phyloP scores from a whole-genome alignment of 2,113 vertebrate species.

The Heloderma charlesbogerti region DNA sequence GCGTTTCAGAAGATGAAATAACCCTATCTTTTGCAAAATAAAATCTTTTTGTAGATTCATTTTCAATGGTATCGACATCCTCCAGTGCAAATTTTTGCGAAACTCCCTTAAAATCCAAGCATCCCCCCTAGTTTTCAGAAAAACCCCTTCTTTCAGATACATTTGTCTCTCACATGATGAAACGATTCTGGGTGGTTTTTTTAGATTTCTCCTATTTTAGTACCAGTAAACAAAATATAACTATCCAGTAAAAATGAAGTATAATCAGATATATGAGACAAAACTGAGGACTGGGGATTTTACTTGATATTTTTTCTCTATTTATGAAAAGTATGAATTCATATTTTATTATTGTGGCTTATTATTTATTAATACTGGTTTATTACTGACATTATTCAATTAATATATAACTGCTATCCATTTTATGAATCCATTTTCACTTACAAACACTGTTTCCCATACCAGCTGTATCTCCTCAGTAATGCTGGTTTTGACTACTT shows the following conservation, averaged over 20 bases:
- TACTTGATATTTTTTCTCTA: not conserved
- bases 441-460: not conserved
- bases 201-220: not conserved
- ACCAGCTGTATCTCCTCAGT: not conserved
- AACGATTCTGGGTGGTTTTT: not conserved
- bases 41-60: not conserved
- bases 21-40: not conserved
- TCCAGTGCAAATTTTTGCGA: not conserved
- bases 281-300: not conserved
- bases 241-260: not conserved
- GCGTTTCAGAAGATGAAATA: not conserved
- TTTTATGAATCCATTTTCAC: not conserved
- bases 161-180: not conserved
- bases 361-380: not conserved
- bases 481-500: not conserved
- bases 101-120: not conserved
- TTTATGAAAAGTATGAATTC: not conserved
- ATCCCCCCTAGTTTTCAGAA: not conserved
- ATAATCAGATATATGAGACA: too few relatives aligned
- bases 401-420: not conserved
- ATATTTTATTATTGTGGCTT: not conserved
- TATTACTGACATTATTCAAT: not conserved
- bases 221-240: not conserved
- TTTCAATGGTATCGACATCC: not conserved
- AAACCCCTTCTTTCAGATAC: not conserved